Evolutionary conservation across 2,797 vertebrate genomes (phyloP), one percentile per base, ranked within the genome.

Genomic region (Rhabdomys pumilio): DNA sequence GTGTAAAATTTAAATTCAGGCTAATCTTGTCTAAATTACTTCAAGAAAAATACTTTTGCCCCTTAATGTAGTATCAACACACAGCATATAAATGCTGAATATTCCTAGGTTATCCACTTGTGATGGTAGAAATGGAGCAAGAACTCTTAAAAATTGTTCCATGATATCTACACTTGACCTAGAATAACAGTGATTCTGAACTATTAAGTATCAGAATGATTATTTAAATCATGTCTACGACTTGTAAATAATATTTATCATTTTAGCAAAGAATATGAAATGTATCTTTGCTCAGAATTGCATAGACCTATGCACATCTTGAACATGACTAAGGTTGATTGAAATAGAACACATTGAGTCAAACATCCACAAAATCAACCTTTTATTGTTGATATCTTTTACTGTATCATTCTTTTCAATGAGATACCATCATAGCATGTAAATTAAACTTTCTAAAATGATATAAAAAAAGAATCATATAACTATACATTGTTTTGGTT

Each of bases 281-380:
- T 44, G 1, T 67, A 26, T 55, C 31, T 89, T 91, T 47, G 69
- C 4, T 55, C 59, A 75, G 26, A 86, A 19, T 57, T 93, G 41
- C 67, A 93, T 91, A 89, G 47, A 88, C 73, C 17, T 84, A 41
- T 63, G 47, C 12, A 79, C 47, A 67, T 88, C n/a, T 50, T 76
- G 14, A 76, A 95, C 79, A 79, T 88, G 24, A 72, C 38, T 84
- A 94, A 80, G 3, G 1, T n/a, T 13, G 20, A 95, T 81, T 94
- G 87, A 80, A 89, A 88, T 69, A 87, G n/a, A 95, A 69, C 47
- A 38, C 19, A 69, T 3, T 20, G 61, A 76, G 17, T 84, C 15
- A 59, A 61, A 82, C 9, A 77, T 77, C 17, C 72, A 3, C 67
- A 85, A 61, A 80, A 72, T 26, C 19, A 69, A 5, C 44, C 31